Evolutionary conservation across 2,113 vertebrate species (phyloP), one percentile per base, ranked within the genome.

Genomic region (Oxyura jamaicensis): DNA sequence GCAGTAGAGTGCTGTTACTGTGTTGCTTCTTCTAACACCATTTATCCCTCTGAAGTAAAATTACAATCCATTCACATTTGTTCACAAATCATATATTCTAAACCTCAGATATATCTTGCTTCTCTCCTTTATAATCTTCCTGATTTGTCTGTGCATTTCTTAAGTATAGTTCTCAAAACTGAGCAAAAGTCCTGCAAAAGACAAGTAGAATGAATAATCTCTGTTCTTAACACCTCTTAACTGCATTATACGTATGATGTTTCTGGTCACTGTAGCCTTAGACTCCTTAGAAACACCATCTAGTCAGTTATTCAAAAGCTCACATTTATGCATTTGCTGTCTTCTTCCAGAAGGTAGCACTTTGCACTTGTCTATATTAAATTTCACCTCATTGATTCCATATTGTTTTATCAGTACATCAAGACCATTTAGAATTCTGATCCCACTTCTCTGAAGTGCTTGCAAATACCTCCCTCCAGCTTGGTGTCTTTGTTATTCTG

Each of bases 231-330:
- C 26, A 48, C 7, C 13, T 77, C 15, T 50, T 56, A 73, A 60
- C 13, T 83, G n/a, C 50, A 26, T 69, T 69, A 69, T 11, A 3
- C 1, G 0, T 33, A n/a, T 2, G 58, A 13, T 60, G 10, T 1
- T 82, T 84, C 68, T 46, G 13, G 12, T 62, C 2, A 1, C 23
- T 66, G 21, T 19, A 92, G 20, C 16, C 13, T 4, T 19, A 60
- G 39, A 28, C 21, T 78, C n/a, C 10, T 78, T 55, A 36, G 31
- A 58, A 84, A 48, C 28, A 75, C 5, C 4, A 42, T 26, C 53
- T 80, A 56, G 16, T 19, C 48, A 76, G 9, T 69, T 83, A 39
- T 65, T 48, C 65, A 20, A 60, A 65, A 77, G 14, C 20, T 88
- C 25, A 7, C 72, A 53, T 65, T 80, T 66, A 52, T 62, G 2